These are phyloP conservation scores for Syngnathus scovelli DNA, from an alignment of 2,113 vertebrate genomes.

Conservation along the genomic window DNA sequence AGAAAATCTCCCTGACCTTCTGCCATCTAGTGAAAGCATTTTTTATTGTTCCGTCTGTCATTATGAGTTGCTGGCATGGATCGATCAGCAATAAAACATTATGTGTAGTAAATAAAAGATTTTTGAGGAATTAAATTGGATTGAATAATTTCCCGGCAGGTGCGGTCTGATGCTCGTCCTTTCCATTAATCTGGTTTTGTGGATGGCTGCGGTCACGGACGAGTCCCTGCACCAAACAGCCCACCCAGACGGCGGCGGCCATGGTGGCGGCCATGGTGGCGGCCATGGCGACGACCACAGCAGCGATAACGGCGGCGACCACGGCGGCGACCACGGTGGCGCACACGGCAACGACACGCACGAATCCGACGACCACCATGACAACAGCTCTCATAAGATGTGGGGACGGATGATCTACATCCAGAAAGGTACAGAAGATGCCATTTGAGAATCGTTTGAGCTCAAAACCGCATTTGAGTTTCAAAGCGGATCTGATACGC, in stretches of 20 bases:
- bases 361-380: not conserved
- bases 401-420: conserved; percentile 25
- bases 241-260: conserved; percentile 3
- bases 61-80: no score
- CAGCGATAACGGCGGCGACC: not conserved
- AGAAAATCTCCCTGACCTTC: not conserved
- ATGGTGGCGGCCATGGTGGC: not conserved
- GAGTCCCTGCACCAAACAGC: conserved; percentile 86
- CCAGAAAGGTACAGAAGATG: conserved; percentile 22
- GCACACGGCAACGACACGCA: conserved; percentile 5
- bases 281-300: not conserved
- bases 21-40: no score
- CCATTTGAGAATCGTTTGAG: no score
- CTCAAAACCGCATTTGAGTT: not conserved
- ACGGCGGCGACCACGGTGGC: no score
- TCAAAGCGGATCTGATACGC: not conserved
- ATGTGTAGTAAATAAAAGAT: no score
- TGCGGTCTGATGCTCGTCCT: conserved; percentile 90
- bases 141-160: conserved; percentile 50
- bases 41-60: no score
- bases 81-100: no score
- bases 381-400: conserved; percentile 5
- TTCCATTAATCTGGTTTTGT: conserved; percentile 84
- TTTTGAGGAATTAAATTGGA: no score
- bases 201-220: conserved; percentile 88